Conservation (phyloP, 1,140 invertebrate species). For the Diachasma alloeum region DNA sequence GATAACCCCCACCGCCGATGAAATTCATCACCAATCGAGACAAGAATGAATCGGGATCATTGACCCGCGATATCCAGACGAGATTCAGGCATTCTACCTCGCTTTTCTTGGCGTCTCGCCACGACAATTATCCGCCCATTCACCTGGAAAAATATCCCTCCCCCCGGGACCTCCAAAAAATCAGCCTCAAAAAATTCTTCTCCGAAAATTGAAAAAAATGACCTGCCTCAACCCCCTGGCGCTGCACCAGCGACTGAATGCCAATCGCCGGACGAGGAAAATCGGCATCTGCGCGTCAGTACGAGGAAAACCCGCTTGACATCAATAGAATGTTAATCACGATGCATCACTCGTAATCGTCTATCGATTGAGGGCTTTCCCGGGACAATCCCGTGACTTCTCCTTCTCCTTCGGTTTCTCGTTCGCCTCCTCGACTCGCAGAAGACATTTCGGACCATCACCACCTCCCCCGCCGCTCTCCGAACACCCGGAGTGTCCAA, state of each 20-base stretch:
- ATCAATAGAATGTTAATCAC: not conserved
- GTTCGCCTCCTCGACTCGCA: no score
- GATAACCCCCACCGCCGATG: not conserved
- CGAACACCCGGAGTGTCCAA: no score
- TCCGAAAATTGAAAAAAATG: no score
- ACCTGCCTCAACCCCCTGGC: no score
- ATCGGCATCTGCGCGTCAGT: not conserved
- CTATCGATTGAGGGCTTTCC: not conserved
- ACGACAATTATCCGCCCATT: not conserved
- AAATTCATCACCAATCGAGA: not conserved
- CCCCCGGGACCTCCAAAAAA: not conserved
- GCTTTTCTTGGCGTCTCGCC: slow-evolving; percentile 3
- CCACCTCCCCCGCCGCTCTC: no score
- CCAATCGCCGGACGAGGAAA: not conserved
- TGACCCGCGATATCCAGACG: not conserved
- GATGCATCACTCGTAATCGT: not conserved
- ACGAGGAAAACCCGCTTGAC: not conserved
- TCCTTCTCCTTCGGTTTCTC: no score
- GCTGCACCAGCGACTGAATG: not conserved
- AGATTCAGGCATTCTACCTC: not conserved
- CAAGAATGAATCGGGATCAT: not conserved
- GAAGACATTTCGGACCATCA: no score
- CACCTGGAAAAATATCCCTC: not conserved
- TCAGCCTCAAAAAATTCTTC: no score
- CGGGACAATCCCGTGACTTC: not conserved